phyloP scores from a whole-genome alignment of 53 echinoderm and acorn worm genomes.

The Pentamera pediparva region DNA sequence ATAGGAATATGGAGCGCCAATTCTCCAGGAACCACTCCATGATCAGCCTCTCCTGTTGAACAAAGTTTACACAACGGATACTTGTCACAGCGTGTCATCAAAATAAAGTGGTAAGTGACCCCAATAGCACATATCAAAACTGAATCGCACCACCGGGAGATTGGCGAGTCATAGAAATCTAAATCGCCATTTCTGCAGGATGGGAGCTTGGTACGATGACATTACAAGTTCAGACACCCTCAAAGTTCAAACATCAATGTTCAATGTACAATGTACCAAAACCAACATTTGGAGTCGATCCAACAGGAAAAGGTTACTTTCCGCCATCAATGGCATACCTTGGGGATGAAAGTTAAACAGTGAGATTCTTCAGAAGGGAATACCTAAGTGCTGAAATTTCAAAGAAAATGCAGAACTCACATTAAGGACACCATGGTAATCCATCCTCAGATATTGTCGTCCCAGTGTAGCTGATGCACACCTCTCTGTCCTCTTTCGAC shows the following conservation, averaged over 20 bases:
- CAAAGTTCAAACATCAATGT: too few species aligned
- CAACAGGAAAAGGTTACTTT: too few species aligned
- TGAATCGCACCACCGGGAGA: neutral
- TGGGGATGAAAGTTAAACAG: neutral
- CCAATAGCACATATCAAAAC: neutral
- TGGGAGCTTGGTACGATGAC: too few species aligned
- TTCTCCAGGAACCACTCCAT: constrained; percentile 90
- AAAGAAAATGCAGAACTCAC: constrained; percentile 32
- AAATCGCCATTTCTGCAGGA: constrained; percentile 57
- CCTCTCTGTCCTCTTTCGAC: constrained; percentile 52
- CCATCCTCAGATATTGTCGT: constrained; percentile 73
- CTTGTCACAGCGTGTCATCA: neutral
- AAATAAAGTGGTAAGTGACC: neutral
- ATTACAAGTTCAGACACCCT: too few species aligned
- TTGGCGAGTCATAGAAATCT: too few species aligned
- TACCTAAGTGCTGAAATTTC: too few species aligned
- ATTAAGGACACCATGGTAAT: constrained; percentile 78
- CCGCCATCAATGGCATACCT: too few species aligned
- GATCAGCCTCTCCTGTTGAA: constrained; percentile 61
- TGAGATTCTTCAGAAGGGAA: too few species aligned
- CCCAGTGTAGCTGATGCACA: constrained; percentile 52
- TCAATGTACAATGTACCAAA: too few species aligned
- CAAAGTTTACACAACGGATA: neutral
- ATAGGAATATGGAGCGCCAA: constrained; percentile 49
- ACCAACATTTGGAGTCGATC: too few species aligned